phyloP scores from a whole-genome alignment of 2,797 vertebrate species.

The Ceyx erithaca region DNA sequence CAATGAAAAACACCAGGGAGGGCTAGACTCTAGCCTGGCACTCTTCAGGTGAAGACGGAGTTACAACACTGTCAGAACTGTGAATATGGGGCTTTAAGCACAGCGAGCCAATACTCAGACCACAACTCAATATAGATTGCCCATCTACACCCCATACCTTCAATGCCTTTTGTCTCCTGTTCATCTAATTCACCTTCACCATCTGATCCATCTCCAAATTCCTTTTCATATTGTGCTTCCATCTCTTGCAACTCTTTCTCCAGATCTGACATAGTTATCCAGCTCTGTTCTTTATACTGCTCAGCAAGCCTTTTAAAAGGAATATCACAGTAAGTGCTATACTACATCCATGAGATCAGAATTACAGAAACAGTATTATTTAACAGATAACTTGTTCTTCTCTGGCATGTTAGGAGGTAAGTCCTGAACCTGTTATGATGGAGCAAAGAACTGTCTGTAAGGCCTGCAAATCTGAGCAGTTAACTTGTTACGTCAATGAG shows the following conservation, averaged over 20 bases:
- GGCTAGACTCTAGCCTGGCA: background rate
- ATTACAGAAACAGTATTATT: background rate
- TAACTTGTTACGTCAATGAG: background rate
- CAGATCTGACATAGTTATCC: slow-evolving; percentile 90
- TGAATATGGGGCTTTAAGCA: background rate
- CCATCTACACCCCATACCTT: slow-evolving; percentile 68
- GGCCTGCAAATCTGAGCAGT: background rate
- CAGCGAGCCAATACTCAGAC: background rate
- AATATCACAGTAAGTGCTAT: background rate
- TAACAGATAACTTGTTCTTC: background rate
- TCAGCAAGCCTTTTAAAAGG: slow-evolving; percentile 84
- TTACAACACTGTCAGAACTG: background rate
- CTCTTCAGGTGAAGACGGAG: background rate
- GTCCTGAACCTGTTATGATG: background rate
- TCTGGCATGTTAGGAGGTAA: background rate
- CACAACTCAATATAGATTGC: rapidly evolving
- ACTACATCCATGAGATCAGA: background rate
- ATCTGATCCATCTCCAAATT: slow-evolving; percentile 91
- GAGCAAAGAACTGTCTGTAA: background rate
- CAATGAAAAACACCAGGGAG: background rate
- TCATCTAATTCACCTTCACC: slow-evolving; percentile 78
- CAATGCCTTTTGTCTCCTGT: slow-evolving; percentile 53
- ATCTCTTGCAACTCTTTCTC: slow-evolving; percentile 96
- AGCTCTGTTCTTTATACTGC: slow-evolving; percentile 95
- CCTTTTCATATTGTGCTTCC: slow-evolving; percentile 91